Evolutionary conservation across 2,113 vertebrate species (phyloP).

Genomic region (Gila orcuttii): DNA sequence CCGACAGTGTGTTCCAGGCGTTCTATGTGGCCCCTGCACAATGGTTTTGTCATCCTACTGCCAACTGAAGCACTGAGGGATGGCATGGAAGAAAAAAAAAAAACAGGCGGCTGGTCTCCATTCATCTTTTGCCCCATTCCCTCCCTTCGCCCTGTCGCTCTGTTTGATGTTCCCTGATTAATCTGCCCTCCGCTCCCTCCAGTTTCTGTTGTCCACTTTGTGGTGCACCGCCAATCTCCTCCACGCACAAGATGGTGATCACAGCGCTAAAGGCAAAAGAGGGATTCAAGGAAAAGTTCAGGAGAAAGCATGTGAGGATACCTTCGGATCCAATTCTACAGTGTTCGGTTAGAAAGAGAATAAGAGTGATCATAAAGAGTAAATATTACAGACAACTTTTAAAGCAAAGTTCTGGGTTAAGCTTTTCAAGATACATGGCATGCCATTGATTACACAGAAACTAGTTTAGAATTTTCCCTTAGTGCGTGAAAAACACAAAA

Average conservation of each 20-base stretch:
- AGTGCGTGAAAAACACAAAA: background rate
- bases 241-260: constrained; percentile 28
- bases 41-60: constrained; percentile 69
- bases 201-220: constrained; percentile 25
- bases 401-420: background rate
- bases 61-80: constrained; percentile 67
- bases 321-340: background rate
- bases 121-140: constrained; percentile 59
- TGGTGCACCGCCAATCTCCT: background rate
- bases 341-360: background rate
- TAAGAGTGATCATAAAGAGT: background rate
- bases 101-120: constrained; percentile 70
- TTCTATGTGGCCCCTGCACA: constrained; percentile 67
- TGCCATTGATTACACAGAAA: background rate
- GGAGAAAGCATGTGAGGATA: background rate
- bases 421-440: background rate
- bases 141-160: constrained; percentile 62
- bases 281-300: background rate
- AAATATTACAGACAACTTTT: background rate
- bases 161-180: constrained; percentile 79
- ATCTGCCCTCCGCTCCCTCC: constrained; percentile 65
- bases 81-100: constrained; percentile 64
- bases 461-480: too few species aligned
- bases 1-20: constrained; percentile 57
- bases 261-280: background rate